Conservation (phyloP, 2,888 invertebrate genomes). For the Cosmia pyralina region DNA sequence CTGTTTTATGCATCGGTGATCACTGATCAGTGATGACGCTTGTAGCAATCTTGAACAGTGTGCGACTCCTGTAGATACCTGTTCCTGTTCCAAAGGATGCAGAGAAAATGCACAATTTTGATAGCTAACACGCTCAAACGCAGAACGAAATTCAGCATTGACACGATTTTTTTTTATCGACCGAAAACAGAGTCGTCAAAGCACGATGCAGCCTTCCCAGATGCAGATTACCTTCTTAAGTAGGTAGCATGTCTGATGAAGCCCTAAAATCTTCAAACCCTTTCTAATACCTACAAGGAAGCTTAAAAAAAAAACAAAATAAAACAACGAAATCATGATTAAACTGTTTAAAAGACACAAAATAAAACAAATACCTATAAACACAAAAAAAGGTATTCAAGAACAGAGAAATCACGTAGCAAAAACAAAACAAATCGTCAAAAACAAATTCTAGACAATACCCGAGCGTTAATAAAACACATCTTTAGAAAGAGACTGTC, state of each 20-base stretch:
- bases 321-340: not conserved
- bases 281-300: not conserved
- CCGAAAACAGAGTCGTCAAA: no score
- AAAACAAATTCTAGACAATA: not conserved
- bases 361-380: constrained; percentile 3
- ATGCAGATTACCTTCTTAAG: no score
- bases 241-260: not conserved
- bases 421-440: constrained; percentile 5
- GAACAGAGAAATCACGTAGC: not conserved
- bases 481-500: not conserved
- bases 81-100: no score
- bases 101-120: no score
- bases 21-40: no score
- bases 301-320: not conserved
- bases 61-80: no score
- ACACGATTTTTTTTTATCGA: no score
- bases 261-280: not conserved
- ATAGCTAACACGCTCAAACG: no score
- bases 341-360: not conserved
- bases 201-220: no score
- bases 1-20: not conserved
- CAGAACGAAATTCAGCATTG: no score
- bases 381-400: not conserved
- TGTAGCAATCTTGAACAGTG: no score
- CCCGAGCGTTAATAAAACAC: not conserved